These are phyloP conservation scores for Bothrops alternatus DNA, from an alignment of 2,797 vertebrate genomes.

Conservation along the genomic window DNA sequence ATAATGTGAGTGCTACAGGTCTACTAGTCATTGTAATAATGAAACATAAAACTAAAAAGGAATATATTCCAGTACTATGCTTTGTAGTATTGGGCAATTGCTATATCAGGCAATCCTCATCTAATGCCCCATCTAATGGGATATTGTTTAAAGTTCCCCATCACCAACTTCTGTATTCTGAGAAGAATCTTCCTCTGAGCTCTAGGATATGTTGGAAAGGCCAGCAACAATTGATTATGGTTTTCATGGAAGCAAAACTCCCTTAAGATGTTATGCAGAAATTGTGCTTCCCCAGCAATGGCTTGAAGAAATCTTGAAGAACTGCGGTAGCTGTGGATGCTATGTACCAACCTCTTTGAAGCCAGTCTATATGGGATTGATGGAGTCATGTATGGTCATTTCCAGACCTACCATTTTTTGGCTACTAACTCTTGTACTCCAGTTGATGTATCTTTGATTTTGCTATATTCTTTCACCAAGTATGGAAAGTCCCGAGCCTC, in stretches of 20 bases:
- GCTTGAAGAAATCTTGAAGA: neutral
- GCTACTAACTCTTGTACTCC: neutral
- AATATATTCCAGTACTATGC: neutral
- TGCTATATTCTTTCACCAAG: neutral
- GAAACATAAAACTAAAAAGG: neutral
- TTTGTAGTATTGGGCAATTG: neutral
- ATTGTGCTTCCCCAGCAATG: too few relatives aligned
- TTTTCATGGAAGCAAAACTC: neutral
- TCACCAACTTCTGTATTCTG: neutral
- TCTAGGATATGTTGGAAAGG: neutral
- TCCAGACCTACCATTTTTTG: neutral
- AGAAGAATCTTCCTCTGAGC: neutral
- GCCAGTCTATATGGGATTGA: neutral
- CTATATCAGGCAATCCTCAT: neutral
- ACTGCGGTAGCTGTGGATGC: neutral
- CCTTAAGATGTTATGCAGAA: too few relatives aligned
- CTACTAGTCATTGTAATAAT: neutral
- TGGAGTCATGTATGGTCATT: neutral
- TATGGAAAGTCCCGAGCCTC: neutral
- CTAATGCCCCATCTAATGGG: neutral
- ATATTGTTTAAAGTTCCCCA: neutral
- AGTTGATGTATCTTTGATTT: neutral
- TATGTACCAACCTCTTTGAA: neutral
- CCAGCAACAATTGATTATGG: neutral
- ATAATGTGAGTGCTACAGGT: neutral